Conservation (phyloP, 2,797 vertebrate genomes). For the Xenops minutus region DNA sequence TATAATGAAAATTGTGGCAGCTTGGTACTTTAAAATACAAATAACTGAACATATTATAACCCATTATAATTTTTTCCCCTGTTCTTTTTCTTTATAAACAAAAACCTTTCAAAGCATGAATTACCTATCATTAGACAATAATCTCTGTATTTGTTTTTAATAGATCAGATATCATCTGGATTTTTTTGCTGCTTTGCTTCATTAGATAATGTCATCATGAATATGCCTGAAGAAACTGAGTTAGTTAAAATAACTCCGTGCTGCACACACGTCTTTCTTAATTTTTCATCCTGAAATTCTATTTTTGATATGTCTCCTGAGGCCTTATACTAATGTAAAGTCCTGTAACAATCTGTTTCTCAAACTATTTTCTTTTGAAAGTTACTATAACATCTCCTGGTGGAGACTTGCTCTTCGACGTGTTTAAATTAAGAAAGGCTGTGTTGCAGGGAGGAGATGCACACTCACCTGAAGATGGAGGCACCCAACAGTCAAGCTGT, state of each 20-base stretch:
- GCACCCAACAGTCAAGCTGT: neutral
- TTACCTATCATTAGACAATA: constrained; percentile 18
- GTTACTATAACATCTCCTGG: neutral
- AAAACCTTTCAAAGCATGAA: neutral
- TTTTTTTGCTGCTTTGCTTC: constrained; percentile 19
- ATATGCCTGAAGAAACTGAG: constrained; percentile 29
- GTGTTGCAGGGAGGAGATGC: neutral
- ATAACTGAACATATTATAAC: neutral
- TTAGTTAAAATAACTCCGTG: constrained; percentile 55
- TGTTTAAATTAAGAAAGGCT: neutral
- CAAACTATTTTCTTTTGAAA: constrained; percentile 8
- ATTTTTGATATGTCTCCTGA: constrained; percentile 19
- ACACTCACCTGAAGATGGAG: neutral
- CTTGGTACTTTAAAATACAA: neutral
- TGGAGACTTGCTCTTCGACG: neutral
- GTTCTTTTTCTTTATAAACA: neutral
- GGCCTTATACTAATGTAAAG: constrained; percentile 10
- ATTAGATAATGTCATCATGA: constrained; percentile 35
- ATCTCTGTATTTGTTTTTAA: constrained; percentile 15
- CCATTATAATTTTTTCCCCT: neutral
- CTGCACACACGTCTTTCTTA: neutral
- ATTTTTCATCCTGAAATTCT: constrained; percentile 57
- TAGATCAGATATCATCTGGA: neutral
- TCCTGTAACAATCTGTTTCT: constrained; percentile 37
- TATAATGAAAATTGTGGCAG: neutral